A percentile compares a stretch with the other conserved stretches of the same genome.
phyloP scores from a whole-genome alignment of 2,888 invertebrate genomes.

The Agrotis ipsilon region DNA sequence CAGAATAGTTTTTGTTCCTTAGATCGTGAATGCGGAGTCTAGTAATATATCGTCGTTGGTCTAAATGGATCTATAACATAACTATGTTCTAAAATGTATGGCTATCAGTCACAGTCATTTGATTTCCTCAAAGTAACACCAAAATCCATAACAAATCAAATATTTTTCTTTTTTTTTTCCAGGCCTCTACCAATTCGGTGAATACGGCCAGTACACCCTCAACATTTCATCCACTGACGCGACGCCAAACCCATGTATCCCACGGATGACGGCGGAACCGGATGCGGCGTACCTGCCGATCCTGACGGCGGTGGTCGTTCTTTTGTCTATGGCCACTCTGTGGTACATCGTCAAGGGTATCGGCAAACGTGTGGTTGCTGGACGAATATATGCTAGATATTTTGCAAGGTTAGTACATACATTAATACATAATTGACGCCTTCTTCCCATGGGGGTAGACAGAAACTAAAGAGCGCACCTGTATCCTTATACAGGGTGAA shows the following conservation, averaged over 20 bases:
- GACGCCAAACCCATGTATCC: conserved; percentile 73
- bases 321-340: conserved; percentile 87
- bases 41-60: no score
- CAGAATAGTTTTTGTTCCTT: no score
- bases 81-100: no score
- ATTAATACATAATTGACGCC: no score
- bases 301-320: conserved; percentile 83
- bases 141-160: not conserved
- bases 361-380: conserved; percentile 83
- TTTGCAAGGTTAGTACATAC: conserved; percentile 82
- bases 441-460: no score
- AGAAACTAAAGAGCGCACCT: no score
- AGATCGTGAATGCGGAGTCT: no score
- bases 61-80: no score
- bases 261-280: conserved; percentile 86
- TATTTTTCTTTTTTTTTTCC: conserved; percentile 29
- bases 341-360: conserved; percentile 89
- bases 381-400: conserved; percentile 83
- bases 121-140: conserved; percentile 1
- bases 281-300: conserved; percentile 87
- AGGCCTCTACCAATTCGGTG: conserved; percentile 84
- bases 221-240: conserved; percentile 74
- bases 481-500: no score
- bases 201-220: conserved; percentile 85
- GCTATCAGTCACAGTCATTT: no score